These are phyloP conservation scores for Menidia beryllina DNA, from an alignment of 2,113 vertebrate genomes.

Conservation along the genomic window DNA sequence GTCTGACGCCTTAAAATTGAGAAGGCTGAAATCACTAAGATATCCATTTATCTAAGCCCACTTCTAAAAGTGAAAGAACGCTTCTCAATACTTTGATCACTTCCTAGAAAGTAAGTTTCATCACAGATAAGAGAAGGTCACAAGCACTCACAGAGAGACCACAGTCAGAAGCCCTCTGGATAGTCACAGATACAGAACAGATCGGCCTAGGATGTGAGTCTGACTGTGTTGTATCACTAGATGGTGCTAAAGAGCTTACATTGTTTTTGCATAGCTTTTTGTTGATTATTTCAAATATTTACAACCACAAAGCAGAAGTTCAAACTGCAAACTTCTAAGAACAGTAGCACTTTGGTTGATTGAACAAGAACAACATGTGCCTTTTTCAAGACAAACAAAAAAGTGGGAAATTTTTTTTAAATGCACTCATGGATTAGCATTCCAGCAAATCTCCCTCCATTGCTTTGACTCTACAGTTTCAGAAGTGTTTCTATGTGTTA, in stretches of 20 bases:
- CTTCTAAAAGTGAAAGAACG: not conserved
- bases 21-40: not conserved
- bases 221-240: slow-evolving; percentile 34
- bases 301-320: not conserved
- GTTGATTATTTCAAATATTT: not conserved
- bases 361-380: not conserved
- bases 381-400: no score
- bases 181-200: not conserved
- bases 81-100: not conserved
- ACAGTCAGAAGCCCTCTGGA: not conserved
- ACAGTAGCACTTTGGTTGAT: not conserved
- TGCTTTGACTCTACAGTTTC: not conserved
- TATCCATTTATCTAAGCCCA: not conserved
- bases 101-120: slow-evolving; percentile 15
- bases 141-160: not conserved
- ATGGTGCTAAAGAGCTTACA: slow-evolving; percentile 27
- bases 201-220: not conserved
- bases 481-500: not conserved
- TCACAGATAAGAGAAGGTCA: not conserved
- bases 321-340: not conserved
- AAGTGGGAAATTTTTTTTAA: no score
- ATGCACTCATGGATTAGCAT: not conserved
- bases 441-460: not conserved
- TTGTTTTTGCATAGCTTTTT: not conserved
- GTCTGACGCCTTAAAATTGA: slow-evolving; percentile 1